Conservation (phyloP, 23 tunicate species). For the Pegea sp. region DNA sequence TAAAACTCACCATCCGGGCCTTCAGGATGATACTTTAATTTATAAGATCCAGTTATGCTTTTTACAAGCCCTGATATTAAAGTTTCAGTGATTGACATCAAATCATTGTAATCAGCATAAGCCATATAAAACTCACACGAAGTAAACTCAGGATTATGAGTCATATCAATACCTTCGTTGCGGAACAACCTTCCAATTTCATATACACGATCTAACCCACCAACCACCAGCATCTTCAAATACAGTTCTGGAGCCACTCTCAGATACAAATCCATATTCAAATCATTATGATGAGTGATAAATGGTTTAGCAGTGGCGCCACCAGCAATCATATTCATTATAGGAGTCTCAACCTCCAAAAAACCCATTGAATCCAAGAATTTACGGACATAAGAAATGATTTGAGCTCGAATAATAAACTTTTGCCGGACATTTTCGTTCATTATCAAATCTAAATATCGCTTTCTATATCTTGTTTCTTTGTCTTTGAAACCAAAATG, state of each 20-base stretch:
- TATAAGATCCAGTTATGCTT: slow-evolving; percentile 14
- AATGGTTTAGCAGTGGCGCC: slow-evolving; percentile 50
- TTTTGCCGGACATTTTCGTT: slow-evolving; percentile 29
- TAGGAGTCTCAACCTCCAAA: slow-evolving; percentile 40
- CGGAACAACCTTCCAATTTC: slow-evolving; percentile 34
- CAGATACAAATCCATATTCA: slow-evolving; percentile 36
- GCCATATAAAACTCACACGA: slow-evolving; percentile 57
- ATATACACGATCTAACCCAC: slow-evolving; percentile 33
- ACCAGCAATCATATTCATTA: slow-evolving; percentile 58
- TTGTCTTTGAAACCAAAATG: slow-evolving; percentile 23
- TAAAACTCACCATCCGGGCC: slow-evolving; percentile 15
- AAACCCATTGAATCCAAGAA: slow-evolving; percentile 28
- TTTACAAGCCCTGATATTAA: slow-evolving; percentile 30
- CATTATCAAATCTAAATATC: slow-evolving; percentile 25
- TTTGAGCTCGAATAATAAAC: slow-evolving; percentile 36
- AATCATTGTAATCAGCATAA: slow-evolving; percentile 36
- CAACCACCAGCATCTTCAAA: slow-evolving; percentile 37
- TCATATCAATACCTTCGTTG: slow-evolving; percentile 49
- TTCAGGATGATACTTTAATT: slow-evolving; percentile 19
- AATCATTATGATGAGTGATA: slow-evolving; percentile 31
- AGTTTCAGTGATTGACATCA: slow-evolving; percentile 17
- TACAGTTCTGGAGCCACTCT: slow-evolving; percentile 46
- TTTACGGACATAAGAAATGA: slow-evolving; percentile 24
- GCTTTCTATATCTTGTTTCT: slow-evolving; percentile 21
- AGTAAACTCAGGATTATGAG: slow-evolving; percentile 48